These are phyloP conservation scores for Orchesella flavescens DNA, from an alignment of 2,888 invertebrate species.

Conservation along the genomic window DNA sequence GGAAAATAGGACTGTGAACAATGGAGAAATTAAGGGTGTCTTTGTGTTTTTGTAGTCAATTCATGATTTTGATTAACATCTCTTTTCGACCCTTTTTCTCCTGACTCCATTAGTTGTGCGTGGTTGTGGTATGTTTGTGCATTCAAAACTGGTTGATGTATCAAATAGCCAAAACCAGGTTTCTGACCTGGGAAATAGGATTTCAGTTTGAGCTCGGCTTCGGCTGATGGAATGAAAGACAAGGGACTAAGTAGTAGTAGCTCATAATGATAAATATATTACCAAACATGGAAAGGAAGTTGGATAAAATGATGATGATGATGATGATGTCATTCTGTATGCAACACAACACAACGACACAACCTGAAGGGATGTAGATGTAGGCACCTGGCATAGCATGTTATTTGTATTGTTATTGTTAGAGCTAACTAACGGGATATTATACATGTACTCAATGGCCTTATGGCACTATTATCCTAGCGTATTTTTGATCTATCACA, in stretches of 20 bases:
- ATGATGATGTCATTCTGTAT: too few species aligned
- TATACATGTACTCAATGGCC: too few species aligned
- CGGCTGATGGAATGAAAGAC: background rate
- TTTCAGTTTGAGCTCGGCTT: slow-evolving; percentile 33
- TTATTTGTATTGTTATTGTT: background rate
- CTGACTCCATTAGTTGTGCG: too few species aligned
- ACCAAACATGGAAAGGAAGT: slow-evolving; percentile 41
- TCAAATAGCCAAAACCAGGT: slow-evolving; percentile 34
- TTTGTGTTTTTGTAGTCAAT: slow-evolving; percentile 1
- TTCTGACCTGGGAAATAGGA: slow-evolving; percentile 55
- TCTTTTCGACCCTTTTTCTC: background rate
- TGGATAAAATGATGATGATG: background rate
- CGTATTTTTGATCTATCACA: too few species aligned
- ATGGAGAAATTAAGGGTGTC: slow-evolving; percentile 3
- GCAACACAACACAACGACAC: too few species aligned
- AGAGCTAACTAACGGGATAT: too few species aligned
- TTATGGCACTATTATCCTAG: too few species aligned
- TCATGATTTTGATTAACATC: slow-evolving; percentile 40
- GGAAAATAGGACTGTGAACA: slow-evolving; percentile 10
- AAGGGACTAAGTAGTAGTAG: too few species aligned
- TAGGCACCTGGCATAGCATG: background rate
- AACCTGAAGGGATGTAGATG: background rate
- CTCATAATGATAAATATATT: slow-evolving; percentile 5
- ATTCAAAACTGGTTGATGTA: background rate
- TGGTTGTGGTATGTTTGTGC: too few species aligned